Base-by-base conservation (phyloP, 2,797 vertebrate genomes). In the Periophthalmus magnuspinnatus region DNA sequence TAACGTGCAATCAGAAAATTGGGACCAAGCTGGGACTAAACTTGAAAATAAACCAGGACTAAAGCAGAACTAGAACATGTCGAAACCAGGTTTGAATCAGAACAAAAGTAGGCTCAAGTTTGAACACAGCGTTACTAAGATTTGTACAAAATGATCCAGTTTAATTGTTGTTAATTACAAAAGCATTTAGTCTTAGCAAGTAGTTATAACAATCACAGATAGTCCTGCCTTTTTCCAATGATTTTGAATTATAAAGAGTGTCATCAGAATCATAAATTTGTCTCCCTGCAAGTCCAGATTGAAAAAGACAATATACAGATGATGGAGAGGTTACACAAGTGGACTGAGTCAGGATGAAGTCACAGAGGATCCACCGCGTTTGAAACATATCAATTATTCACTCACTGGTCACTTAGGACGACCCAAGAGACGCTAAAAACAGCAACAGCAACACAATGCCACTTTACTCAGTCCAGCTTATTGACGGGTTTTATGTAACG, bases 301-400 rank as follows among this genome's bases (percentile, higher is more conserved):
- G 41, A 45, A 45, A 45, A 11, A 4, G n/a, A 52, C 19, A 8
- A 7, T 52, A n/a, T 55, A 19, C 36, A 17, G 57, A 33, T 59
- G 58, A 79, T 61, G 66, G 58, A 72, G 66, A 72, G 79, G 77
- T 77, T 73, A 78, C 66, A 32, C 68, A 71, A 76, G 79, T 77
- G 79, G 87, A 90, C 54, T 85, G 81, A 84, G 80, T 78, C 75
- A 76, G 74, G 77, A 80, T 75, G 68, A 70, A 81, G 75, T 57
- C 71, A 81, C 74, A 85, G 81, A 76, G 72, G 82, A 82, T 83
- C 73, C 68, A 78, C 84, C 79, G 69, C 83, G 81, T 89, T 89
- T 85, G 68, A 86, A 79, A 72, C 57, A 52, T 69, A 85, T 90
- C 69, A 90, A 91, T 90, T 83, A 91, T 92, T 86, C 77, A 92